Percentiles rank a stretch among this genome's conserved stretches.
Evolutionary conservation across 2,113 vertebrate genomes (phyloP).

Genomic region (Antennarius striatus): DNA sequence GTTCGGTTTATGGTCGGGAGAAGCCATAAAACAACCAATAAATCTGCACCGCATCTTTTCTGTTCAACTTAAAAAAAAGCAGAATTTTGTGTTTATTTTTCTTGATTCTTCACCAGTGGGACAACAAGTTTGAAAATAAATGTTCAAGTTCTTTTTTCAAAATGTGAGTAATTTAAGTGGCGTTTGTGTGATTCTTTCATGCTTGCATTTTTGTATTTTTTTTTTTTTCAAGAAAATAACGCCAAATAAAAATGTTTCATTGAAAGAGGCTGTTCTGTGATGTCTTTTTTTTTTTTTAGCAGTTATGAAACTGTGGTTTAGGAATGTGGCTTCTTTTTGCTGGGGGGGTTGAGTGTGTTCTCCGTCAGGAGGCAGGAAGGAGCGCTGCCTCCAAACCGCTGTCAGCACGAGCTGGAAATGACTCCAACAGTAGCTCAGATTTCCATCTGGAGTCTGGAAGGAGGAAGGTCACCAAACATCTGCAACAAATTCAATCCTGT

Average conservation of each 20-base stretch:
- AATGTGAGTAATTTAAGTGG: conserved; percentile 56
- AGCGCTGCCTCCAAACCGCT: conserved; percentile 52
- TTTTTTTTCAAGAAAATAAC: conserved; percentile 68
- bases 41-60: background rate
- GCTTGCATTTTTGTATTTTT: conserved; percentile 50
- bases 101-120: conserved; percentile 17
- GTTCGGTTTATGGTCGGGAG: background rate
- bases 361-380: conserved; percentile 37
- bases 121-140: conserved; percentile 26
- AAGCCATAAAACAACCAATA: too few relatives aligned
- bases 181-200: conserved; percentile 60
- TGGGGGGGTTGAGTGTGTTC: background rate
- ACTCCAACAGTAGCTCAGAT: conserved; percentile 55
- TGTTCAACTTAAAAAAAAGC: background rate
- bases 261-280: conserved; percentile 16
- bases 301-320: too few relatives aligned
- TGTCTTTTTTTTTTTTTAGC: too few relatives aligned
- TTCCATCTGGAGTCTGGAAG: conserved; percentile 36
- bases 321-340: too few relatives aligned
- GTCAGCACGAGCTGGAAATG: conserved; percentile 51
- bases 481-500: conserved; percentile 46
- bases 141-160: conserved; percentile 20
- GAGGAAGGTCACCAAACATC: conserved; percentile 47
- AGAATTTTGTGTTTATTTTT: conserved; percentile 37
- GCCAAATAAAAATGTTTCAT: conserved; percentile 73